Conservation (phyloP, 2,888 invertebrate genomes). For the Empis stercorea region DNA sequence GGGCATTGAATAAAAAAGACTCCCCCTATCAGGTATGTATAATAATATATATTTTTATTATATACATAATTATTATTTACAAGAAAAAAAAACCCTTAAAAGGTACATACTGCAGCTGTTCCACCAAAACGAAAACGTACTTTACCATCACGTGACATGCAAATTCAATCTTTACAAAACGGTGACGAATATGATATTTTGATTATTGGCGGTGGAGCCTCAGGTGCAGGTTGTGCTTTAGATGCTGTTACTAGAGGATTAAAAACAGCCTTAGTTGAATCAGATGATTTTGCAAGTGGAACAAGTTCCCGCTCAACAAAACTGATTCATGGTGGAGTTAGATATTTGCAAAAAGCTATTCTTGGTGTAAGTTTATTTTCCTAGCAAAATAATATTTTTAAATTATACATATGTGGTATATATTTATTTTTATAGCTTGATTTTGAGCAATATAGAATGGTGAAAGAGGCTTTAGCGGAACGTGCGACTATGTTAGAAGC, state of each 20-base stretch:
- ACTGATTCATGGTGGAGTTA: slow-evolving; percentile 95
- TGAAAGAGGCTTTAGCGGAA: slow-evolving; percentile 94
- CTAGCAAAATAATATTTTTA: slow-evolving; percentile 6
- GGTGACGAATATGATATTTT: slow-evolving; percentile 80
- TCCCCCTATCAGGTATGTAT: no score
- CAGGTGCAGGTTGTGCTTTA: slow-evolving; percentile 91
- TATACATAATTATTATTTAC: no score
- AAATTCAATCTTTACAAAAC: slow-evolving; percentile 61
- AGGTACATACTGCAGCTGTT: slow-evolving; percentile 29
- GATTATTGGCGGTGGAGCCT: slow-evolving; percentile 95
- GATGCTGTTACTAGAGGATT: slow-evolving; percentile 90
- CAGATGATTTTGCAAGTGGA: slow-evolving; percentile 95
- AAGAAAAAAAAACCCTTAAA: not conserved
- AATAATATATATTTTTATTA: no score
- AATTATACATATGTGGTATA: no score
- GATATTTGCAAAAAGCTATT: slow-evolving; percentile 96
- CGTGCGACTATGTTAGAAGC: slow-evolving; percentile 86
- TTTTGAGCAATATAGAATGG: slow-evolving; percentile 95
- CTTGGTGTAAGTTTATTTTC: slow-evolving; percentile 41
- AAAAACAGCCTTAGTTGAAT: slow-evolving; percentile 87
- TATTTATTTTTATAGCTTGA: slow-evolving; percentile 55
- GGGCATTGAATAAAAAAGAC: no score
- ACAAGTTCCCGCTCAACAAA: slow-evolving; percentile 93
- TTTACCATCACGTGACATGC: slow-evolving; percentile 66
- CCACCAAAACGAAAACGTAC: slow-evolving; percentile 49